phyloP scores from a whole-genome alignment of 2,888 invertebrate species.

The Falcaria lacertinaria region DNA sequence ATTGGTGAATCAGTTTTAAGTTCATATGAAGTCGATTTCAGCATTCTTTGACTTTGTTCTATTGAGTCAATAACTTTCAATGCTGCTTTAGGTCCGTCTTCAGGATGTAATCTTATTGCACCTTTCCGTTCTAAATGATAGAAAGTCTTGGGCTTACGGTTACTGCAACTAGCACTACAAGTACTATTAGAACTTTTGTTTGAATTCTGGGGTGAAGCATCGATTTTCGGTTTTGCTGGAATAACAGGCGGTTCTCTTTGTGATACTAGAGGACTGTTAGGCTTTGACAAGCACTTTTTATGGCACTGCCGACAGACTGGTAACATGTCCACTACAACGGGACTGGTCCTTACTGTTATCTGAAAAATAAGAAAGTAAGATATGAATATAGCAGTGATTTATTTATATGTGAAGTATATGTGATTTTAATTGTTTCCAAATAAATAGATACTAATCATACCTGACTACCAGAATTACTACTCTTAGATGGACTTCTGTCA shows the following conservation, averaged over 20 bases:
- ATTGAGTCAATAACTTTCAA: conserved; percentile 72
- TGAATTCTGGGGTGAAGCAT: conserved; percentile 60
- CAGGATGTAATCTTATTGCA: conserved; percentile 71
- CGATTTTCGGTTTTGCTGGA: conserved; percentile 52
- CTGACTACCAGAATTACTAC: conserved; percentile 89
- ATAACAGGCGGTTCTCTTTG: conserved; percentile 60
- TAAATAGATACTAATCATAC: too few relatives aligned
- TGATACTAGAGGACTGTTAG: conserved; percentile 71
- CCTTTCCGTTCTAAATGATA: conserved; percentile 70
- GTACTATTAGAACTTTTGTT: conserved; percentile 61
- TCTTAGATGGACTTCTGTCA: conserved; percentile 85
- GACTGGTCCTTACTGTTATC: conserved; percentile 89
- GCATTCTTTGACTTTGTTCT: conserved; percentile 73
- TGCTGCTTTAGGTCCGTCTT: conserved; percentile 69
- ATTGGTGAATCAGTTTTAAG: conserved; percentile 68
- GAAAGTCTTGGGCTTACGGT: conserved; percentile 58
- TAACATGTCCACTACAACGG: conserved; percentile 85
- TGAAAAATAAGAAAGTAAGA: conserved; percentile 46
- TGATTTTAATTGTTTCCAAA: too few relatives aligned
- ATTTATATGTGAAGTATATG: not conserved
- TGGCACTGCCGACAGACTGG: conserved; percentile 89
- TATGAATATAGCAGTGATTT: not conserved
- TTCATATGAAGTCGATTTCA: conserved; percentile 72
- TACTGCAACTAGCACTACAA: conserved; percentile 65
- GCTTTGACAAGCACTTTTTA: conserved; percentile 84